Base-by-base conservation (phyloP, 2,113 vertebrate species). In the Telmatochromis brichardi region DNA sequence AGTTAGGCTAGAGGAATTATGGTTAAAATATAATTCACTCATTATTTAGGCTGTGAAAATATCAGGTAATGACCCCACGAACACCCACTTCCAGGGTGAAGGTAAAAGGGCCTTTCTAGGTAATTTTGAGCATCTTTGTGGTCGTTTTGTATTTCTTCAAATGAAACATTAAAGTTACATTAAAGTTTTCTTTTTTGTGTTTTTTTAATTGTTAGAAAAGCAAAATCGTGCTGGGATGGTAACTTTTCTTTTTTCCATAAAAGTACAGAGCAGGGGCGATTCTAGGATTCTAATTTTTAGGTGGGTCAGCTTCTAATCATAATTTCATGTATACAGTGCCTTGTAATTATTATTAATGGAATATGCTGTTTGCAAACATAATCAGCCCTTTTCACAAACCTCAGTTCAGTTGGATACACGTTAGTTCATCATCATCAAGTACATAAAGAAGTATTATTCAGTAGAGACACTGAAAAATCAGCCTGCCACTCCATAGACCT, bases 381-480 rank as follows among this genome's bases (percentile, higher is more conserved):
- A 57, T 28, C 1, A 58, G n/a, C 55, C 23, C 0, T 13, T 55
- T 55, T 13, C 21, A 55, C 53, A 55, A 55, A 23, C 53, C 21
- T 1, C 53, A 7, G 10, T 23, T 54, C 10, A 54, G 53, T 55
- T 55, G 53, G 21, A 55, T 55, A 55, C 21, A 55, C 11, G 0
- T 55, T 23, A 55, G 53, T 55, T 26, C 7, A 50, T 17, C 23
- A 28, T 26, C 23, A 57, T 28, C 13, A 57, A 57, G 55, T 2
- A 15, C 23, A 57, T 57, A 57, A 57, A 57, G 57, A 28, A 60
- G 14, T 0, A 31, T 31, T 17, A 31, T 60, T 60, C 57, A 31
- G 57, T 60, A 60, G 0, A 58, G 55, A 31, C 55, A 58, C 23
- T 57, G 55, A 0, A 15, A 0, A 28, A 57, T 55, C 13, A 6